A percentile compares a stretch with the other conserved stretches of the same genome.
These are phyloP conservation scores for Manis javanica DNA, from an alignment of 2,797 vertebrate genomes.

Conservation along the genomic window DNA sequence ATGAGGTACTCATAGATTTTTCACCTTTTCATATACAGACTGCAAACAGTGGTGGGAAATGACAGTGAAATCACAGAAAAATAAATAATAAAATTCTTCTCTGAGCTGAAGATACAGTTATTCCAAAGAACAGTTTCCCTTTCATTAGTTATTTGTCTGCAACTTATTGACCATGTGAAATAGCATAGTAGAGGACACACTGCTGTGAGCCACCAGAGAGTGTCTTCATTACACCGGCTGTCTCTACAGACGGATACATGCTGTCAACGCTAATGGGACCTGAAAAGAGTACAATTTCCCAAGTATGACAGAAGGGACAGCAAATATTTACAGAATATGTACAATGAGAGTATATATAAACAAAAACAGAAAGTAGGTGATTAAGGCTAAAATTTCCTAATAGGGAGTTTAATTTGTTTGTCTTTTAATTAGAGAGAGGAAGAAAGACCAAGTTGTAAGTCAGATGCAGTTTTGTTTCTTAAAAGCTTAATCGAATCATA, in stretches of 20 bases:
- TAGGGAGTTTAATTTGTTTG: not conserved
- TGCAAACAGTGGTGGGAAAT: not conserved
- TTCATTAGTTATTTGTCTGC: not conserved
- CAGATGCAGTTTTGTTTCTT: not conserved
- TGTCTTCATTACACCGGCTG: not conserved
- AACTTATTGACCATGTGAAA: not conserved
- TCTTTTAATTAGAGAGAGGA: slow-evolving; percentile 42
- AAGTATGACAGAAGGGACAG: not conserved
- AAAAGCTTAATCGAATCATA: slow-evolving; percentile 6
- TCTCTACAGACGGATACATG: not conserved
- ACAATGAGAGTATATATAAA: not conserved
- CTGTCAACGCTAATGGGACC: not conserved
- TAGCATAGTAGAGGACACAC: not conserved
- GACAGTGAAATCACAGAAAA: not conserved
- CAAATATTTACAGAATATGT: slow-evolving; percentile 36
- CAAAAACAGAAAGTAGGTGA: not conserved
- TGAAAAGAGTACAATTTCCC: not conserved
- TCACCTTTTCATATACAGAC: not conserved
- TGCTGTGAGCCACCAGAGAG: not conserved
- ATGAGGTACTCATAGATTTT: not conserved
- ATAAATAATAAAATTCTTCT: not conserved
- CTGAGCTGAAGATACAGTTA: not conserved
- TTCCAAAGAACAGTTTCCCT: not conserved
- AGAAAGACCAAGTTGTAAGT: not conserved
- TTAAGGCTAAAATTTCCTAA: not conserved